Evolutionary conservation across 1,140 invertebrate genomes (phyloP).

Genomic region (Papilio dardanus): DNA sequence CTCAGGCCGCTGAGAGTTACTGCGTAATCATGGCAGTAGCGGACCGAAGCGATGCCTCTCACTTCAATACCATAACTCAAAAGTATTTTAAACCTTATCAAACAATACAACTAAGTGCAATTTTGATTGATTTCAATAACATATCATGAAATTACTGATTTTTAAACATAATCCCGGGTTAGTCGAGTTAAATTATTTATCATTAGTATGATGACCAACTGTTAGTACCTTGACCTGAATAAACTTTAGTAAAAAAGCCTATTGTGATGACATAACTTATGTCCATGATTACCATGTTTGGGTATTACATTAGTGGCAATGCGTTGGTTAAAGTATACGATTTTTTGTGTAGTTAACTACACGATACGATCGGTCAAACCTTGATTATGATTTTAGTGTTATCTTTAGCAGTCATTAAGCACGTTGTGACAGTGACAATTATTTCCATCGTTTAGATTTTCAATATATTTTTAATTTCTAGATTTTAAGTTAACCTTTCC

Average conservation of each 20-base stretch:
- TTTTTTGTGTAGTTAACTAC: not conserved
- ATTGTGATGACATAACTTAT: not conserved
- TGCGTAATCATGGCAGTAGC: constrained; percentile 5
- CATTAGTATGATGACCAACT: not conserved
- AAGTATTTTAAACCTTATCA: not conserved
- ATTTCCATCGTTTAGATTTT: not conserved
- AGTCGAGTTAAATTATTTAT: not conserved
- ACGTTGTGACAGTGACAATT: not conserved
- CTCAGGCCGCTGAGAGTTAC: not conserved
- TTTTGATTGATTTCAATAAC: not conserved
- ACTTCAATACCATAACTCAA: not conserved
- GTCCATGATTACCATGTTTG: not conserved
- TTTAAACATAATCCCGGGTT: not conserved
- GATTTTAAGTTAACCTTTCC: not conserved
- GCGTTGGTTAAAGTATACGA: constrained; percentile 1
- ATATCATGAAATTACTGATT: not conserved
- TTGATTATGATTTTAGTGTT: not conserved
- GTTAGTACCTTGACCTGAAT: not conserved
- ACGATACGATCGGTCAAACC: constrained; percentile 5
- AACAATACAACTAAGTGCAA: not conserved
- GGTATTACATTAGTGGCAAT: not conserved
- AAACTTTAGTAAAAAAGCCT: not conserved
- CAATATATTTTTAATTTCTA: not conserved
- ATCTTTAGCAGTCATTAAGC: not conserved
- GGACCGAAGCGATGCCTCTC: constrained; percentile 4